Conservation (phyloP, 1,140 invertebrate species). For the Vanessa atalanta region DNA sequence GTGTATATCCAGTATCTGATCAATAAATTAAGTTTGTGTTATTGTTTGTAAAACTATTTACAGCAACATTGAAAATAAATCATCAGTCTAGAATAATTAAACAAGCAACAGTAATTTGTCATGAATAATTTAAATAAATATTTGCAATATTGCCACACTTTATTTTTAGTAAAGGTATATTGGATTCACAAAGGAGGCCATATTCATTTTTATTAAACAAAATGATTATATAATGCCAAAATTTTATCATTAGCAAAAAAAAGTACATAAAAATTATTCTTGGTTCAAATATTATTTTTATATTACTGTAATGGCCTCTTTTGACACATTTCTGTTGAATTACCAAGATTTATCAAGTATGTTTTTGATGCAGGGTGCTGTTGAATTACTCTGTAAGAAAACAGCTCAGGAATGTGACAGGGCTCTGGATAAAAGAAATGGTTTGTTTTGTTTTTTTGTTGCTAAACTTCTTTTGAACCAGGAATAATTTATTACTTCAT, state of each 20-base stretch:
- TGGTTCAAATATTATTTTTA: constrained; percentile 47
- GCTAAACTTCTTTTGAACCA: constrained; percentile 49
- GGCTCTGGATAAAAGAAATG: constrained; percentile 55
- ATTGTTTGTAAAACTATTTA: too few species aligned
- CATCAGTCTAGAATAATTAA: too few species aligned
- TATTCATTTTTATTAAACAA: constrained; percentile 26
- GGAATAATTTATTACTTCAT: constrained; percentile 32
- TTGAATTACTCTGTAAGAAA: constrained; percentile 57
- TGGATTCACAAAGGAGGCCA: constrained; percentile 56
- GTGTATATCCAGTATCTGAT: too few species aligned
- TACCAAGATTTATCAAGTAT: constrained; percentile 34
- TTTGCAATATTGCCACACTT: too few species aligned
- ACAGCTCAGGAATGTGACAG: constrained; percentile 59
- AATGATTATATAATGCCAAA: not conserved
- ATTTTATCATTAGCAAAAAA: too few species aligned
- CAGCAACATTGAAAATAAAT: too few species aligned
- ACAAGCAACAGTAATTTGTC: too few species aligned
- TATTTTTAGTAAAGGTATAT: not conserved
- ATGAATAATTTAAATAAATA: too few species aligned
- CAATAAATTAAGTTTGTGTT: too few species aligned
- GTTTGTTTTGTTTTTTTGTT: constrained; percentile 49
- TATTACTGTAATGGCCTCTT: constrained; percentile 58
- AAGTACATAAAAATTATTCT: constrained; percentile 38
- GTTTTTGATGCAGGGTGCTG: constrained; percentile 61
- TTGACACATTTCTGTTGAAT: constrained; percentile 45